phyloP scores from a whole-genome alignment of 2,113 vertebrate species.

The Eulemur rufifrons region DNA sequence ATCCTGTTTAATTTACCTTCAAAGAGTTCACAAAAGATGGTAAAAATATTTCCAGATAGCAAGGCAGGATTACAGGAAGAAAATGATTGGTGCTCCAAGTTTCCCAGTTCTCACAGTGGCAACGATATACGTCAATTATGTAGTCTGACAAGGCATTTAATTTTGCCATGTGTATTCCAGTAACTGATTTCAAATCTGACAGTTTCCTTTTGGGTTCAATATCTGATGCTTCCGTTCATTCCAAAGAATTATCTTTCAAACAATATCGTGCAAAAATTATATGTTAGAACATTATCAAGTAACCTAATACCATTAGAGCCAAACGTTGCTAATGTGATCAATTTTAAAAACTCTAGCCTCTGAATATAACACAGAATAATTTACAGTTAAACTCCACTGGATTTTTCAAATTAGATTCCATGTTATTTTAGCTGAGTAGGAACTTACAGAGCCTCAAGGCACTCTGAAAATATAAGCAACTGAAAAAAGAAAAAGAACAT shows the following conservation, averaged over 20 bases:
- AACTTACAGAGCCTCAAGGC: conserved; percentile 72
- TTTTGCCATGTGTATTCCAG: neutral
- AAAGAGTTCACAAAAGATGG: neutral
- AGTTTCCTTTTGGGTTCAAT: neutral
- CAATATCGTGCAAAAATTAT: conserved; percentile 36
- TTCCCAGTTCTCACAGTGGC: neutral
- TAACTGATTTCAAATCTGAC: conserved; percentile 29
- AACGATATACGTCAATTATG: neutral
- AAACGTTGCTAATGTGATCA: conserved; percentile 77
- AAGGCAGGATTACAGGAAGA: neutral
- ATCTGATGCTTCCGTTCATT: neutral
- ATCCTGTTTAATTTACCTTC: neutral
- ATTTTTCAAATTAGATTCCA: conserved; percentile 83
- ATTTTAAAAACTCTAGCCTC: conserved; percentile 78
- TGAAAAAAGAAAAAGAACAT: conserved; percentile 40
- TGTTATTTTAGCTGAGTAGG: conserved; percentile 79
- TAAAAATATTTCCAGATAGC: conserved; percentile 9
- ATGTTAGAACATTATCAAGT: conserved; percentile 70
- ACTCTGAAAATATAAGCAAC: conserved; percentile 45
- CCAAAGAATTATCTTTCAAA: conserved; percentile 56
- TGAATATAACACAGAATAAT: conserved; percentile 81
- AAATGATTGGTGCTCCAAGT: neutral
- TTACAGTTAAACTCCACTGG: conserved; percentile 80
- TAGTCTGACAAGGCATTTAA: neutral
- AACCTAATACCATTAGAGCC: conserved; percentile 78